phyloP scores from a whole-genome alignment of 2,797 vertebrate genomes.

The Dromococcyx pavoninus region DNA sequence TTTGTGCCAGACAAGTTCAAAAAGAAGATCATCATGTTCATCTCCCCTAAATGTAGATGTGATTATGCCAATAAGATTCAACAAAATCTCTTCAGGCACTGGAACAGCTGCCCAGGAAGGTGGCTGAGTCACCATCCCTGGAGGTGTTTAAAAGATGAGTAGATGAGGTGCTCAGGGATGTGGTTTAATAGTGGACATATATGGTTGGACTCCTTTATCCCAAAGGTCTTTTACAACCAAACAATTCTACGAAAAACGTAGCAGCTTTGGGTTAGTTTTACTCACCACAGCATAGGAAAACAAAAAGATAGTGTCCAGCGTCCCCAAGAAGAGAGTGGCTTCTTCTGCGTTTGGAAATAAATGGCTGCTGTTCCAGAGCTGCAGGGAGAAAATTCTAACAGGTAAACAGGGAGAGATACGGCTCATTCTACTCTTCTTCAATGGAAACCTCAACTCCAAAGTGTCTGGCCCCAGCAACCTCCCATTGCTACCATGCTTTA shows the following conservation, averaged over 20 bases:
- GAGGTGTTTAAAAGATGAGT: no score
- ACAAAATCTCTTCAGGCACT: neutral
- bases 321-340: slow-evolving; percentile 93
- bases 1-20: neutral
- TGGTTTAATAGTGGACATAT: no score
- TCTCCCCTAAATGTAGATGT: neutral
- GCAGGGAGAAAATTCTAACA: neutral
- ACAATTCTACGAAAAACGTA: neutral
- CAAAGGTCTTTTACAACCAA: no score
- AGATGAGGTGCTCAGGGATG: no score
- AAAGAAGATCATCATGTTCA: neutral
- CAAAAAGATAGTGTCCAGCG: slow-evolving; percentile 92
- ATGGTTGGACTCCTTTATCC: no score
- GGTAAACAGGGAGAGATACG: neutral
- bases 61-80: neutral
- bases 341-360: slow-evolving; percentile 84
- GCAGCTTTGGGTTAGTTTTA: neutral
- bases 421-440: neutral
- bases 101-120: no score
- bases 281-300: slow-evolving; percentile 96
- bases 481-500: neutral
- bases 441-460: neutral
- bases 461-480: neutral
- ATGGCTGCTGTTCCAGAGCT: slow-evolving; percentile 88
- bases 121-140: no score